Base-by-base conservation (phyloP, 2,888 invertebrate genomes). In the Bugulina stolonifera region DNA sequence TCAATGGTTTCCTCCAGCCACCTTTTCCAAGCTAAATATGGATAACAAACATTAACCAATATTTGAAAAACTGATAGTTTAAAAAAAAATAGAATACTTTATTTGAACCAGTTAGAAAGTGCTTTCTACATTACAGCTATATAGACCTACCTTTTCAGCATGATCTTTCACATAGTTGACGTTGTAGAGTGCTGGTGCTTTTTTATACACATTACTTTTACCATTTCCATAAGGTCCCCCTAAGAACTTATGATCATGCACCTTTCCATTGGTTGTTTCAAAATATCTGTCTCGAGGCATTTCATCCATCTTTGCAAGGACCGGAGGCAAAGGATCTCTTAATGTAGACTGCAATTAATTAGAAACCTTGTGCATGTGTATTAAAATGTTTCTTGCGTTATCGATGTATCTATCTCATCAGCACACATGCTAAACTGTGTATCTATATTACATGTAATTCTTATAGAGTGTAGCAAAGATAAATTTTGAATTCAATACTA, bases 111-210 rank as follows among this genome's bases (percentile, higher is more conserved):
- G n/a, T n/a, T n/a, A n/a, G n/a, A n/a, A n/a, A n/a, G n/a, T n/a
- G n/a, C n/a, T n/a, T n/a, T n/a, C n/a, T n/a, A n/a, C n/a, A n/a
- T n/a, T n/a, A n/a, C n/a, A n/a, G n/a, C n/a, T 43, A 57, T 27
- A 71, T 35, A 29, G 52, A 43, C 69, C 69, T 76, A 83, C 83
- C 80, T 84, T 83, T 76, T 84, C 84, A 75, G 80, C 79, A 22
- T 81, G 78, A 75, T 83, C 83, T 75, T 83, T 83, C 27, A 81
- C 79, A 77, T 83, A 84, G 72, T 81, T 76, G 25, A 83, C 81
- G 74, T 82, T 83, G 79, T 80, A 83, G 73, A 81, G 82, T 34
- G 81, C 83, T 14, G 84, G 82, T n/a, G 83, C 82, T 74, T 82
- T 82, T 73, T 78, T 77, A 73, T 82, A 81, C n/a, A 79, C 72